phyloP scores from a whole-genome alignment of 2,113 vertebrate genomes.

The Motacilla alba region DNA sequence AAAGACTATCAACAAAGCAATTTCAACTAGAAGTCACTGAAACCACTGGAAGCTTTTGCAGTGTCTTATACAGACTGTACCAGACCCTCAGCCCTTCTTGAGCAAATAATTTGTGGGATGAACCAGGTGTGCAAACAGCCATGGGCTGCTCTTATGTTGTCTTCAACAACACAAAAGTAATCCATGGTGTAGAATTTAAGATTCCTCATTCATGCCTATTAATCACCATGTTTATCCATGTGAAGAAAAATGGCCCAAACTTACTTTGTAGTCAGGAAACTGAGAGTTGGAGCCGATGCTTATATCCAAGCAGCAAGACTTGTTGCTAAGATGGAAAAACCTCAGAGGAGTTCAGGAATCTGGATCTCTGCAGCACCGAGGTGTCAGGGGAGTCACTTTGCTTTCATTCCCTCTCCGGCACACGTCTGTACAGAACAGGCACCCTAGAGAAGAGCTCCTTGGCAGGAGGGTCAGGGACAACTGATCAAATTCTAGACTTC shows the following conservation, averaged over 20 bases:
- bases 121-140: neutral
- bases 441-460: neutral
- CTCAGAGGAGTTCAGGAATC: neutral
- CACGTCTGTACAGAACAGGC: rapidly evolving
- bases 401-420: neutral
- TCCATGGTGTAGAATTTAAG: neutral
- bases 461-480: neutral
- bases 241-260: neutral
- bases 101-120: neutral
- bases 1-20: neutral
- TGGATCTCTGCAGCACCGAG: neutral
- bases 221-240: neutral
- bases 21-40: neutral
- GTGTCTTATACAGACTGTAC: neutral
- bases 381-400: neutral
- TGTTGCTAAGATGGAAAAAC: neutral
- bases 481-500: neutral
- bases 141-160: neutral
- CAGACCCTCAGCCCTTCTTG: neutral
- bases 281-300: neutral
- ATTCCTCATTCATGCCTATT: neutral
- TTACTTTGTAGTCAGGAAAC: neutral
- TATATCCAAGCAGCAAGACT: neutral
- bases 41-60: neutral
- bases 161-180: neutral